A percentile compares a stretch with the other conserved stretches of the same genome.
These are phyloP conservation scores for Tetramorium simillimum DNA, from an alignment of 1,140 invertebrate genomes.

Conservation along the genomic window DNA sequence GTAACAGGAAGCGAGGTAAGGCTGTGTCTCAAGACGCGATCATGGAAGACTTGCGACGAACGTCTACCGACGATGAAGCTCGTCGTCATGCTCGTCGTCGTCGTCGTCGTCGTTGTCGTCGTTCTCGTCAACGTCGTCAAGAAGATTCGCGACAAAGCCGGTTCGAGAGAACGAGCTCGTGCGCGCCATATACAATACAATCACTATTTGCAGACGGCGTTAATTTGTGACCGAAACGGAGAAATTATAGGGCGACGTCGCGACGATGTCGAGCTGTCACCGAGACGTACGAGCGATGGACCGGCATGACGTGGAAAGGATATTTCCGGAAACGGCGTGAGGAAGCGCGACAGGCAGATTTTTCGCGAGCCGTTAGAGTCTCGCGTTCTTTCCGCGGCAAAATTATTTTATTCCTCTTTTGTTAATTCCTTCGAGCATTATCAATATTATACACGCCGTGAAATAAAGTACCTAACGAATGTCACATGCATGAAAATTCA, in stretches of 20 bases:
- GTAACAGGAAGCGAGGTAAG: neutral
- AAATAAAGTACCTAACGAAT: neutral
- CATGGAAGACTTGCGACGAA: slow-evolving; percentile 43
- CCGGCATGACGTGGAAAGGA: slow-evolving; percentile 16
- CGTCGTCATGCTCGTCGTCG: slow-evolving; percentile 14
- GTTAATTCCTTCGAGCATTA: neutral
- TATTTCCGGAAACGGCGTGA: slow-evolving; percentile 35
- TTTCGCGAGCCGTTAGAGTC: neutral
- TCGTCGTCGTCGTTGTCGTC: slow-evolving; percentile 4
- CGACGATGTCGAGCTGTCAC: slow-evolving; percentile 55
- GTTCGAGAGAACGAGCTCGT: slow-evolving; percentile 29
- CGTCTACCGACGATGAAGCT: slow-evolving; percentile 46
- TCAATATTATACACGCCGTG: neutral
- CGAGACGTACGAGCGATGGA: slow-evolving; percentile 14
- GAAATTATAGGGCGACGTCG: slow-evolving; percentile 30
- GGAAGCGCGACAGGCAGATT: neutral
- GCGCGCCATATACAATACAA: slow-evolving; percentile 58
- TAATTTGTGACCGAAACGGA: slow-evolving; percentile 67
- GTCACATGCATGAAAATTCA: slow-evolving; percentile 16
- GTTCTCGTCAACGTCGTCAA: slow-evolving; percentile 22
- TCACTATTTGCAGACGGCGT: slow-evolving; percentile 66
- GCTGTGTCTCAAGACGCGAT: slow-evolving; percentile 38
- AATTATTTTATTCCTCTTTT: neutral
- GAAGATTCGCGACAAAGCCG: slow-evolving; percentile 40
- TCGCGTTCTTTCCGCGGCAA: neutral